Percentiles rank a stretch among this genome's conserved stretches.
phyloP scores from a whole-genome alignment of 2,888 invertebrate species.

The Lithosia quadra region DNA sequence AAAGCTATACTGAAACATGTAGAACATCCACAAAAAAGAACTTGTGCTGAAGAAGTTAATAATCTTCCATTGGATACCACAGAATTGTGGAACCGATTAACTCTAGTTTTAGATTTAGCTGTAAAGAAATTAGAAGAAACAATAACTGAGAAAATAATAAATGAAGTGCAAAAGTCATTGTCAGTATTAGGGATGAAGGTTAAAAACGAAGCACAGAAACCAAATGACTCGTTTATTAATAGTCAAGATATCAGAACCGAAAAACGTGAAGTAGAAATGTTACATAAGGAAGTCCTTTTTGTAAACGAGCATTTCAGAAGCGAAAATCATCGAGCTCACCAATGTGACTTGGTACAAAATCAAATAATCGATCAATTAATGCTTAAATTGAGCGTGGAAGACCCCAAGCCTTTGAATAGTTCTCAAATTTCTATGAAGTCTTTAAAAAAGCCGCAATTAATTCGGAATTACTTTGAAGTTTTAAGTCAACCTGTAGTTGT shows the following conservation, averaged over 20 bases:
- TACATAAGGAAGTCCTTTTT: slow-evolving; percentile 40
- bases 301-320: slow-evolving; percentile 24
- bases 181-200: slow-evolving; percentile 30
- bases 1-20: slow-evolving; percentile 57
- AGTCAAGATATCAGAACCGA: slow-evolving; percentile 26
- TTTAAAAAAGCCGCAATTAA: slow-evolving; percentile 48
- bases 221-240: slow-evolving; percentile 17
- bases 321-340: slow-evolving; percentile 54
- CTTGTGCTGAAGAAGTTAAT: slow-evolving; percentile 55
- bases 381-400: slow-evolving; percentile 56
- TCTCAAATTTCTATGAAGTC: slow-evolving; percentile 38
- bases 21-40: slow-evolving; percentile 49
- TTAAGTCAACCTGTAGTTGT: slow-evolving; percentile 48
- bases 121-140: slow-evolving; percentile 68
- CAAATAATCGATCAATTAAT: slow-evolving; percentile 68
- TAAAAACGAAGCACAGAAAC: slow-evolving; percentile 25
- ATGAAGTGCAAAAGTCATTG: slow-evolving; percentile 60
- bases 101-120: slow-evolving; percentile 63
- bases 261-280: slow-evolving; percentile 19
- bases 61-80: slow-evolving; percentile 51
- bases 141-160: slow-evolving; percentile 66
- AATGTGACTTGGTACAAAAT: slow-evolving; percentile 70
- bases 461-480: slow-evolving; percentile 60
- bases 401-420: slow-evolving; percentile 33
- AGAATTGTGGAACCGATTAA: slow-evolving; percentile 70